These are phyloP conservation scores for Zonotrichia albicollis DNA, from an alignment of 2,797 vertebrate species.

Conservation along the genomic window DNA sequence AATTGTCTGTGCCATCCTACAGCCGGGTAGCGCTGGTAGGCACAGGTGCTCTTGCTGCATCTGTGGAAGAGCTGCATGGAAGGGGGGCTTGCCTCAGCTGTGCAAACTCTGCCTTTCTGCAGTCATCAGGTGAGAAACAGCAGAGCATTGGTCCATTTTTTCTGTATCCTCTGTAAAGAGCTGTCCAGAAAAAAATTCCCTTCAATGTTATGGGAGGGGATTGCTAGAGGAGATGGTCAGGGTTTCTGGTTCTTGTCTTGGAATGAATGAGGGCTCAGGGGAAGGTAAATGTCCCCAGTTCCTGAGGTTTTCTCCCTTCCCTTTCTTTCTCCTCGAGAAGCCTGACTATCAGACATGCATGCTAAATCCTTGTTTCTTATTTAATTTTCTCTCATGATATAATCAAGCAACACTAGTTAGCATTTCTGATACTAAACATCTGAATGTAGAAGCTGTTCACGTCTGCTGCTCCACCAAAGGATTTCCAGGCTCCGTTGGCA, in stretches of 20 bases:
- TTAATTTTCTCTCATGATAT: not conserved
- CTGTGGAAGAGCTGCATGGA: not conserved
- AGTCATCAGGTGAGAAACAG: not conserved
- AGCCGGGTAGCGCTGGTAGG: not conserved
- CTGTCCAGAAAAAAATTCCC: not conserved
- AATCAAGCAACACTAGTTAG: not conserved
- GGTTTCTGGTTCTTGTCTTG: not conserved
- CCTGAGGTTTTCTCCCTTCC: not conserved
- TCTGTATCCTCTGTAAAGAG: not conserved
- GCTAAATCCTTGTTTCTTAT: not conserved
- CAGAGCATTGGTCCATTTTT: not conserved
- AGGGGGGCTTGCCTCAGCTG: not conserved
- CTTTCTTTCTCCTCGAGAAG: not conserved
- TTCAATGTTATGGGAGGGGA: not conserved
- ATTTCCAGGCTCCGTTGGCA: not conserved
- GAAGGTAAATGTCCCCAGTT: not conserved
- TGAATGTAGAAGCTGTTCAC: not conserved
- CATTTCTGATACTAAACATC: not conserved
- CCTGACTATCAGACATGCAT: not conserved
- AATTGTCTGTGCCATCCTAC: not conserved
- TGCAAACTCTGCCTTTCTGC: not conserved
- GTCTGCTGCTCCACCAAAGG: not conserved
- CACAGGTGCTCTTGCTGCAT: not conserved
- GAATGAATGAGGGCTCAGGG: not conserved
- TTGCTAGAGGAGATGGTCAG: not conserved